Percentiles rank a stretch among this genome's conserved stretches.
Conservation (phyloP, 2,888 invertebrate species). For the Leucoma salicis region DNA sequence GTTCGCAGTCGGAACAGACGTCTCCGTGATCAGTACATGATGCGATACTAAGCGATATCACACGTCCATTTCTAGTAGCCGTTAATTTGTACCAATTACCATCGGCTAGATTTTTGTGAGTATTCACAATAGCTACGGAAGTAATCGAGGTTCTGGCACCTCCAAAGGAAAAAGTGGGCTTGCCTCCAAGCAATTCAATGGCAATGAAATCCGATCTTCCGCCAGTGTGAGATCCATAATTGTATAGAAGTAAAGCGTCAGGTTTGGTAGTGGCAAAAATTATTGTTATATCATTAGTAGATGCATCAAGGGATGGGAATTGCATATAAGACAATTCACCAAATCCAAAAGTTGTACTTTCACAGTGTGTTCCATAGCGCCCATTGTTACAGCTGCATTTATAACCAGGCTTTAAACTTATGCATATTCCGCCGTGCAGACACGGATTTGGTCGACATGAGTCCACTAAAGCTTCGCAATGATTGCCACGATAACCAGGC, state of each 20-base stretch:
- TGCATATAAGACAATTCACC: constrained; percentile 94
- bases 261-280: constrained; percentile 95
- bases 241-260: constrained; percentile 94
- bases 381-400: constrained; percentile 93
- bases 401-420: constrained; percentile 93
- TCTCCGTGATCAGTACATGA: constrained; percentile 93
- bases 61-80: constrained; percentile 94
- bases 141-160: constrained; percentile 94
- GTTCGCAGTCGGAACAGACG: constrained; percentile 91
- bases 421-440: constrained; percentile 92
- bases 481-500: constrained; percentile 94
- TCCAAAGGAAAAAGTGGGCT: constrained; percentile 94
- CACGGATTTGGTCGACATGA: constrained; percentile 97
- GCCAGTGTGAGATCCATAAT: constrained; percentile 93
- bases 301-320: constrained; percentile 92
- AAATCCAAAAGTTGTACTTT: constrained; percentile 95
- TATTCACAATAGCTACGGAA: constrained; percentile 86
- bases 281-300: constrained; percentile 94
- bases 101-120: constrained; percentile 87
- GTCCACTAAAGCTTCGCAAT: constrained; percentile 93
- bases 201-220: constrained; percentile 96
- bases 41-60: constrained; percentile 91
- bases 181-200: constrained; percentile 92
- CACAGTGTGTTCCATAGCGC: constrained; percentile 94
- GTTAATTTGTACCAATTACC: constrained; percentile 96